Evolutionary conservation across 2,888 invertebrate species (phyloP).

Genomic region (Calliphora vomitoria): DNA sequence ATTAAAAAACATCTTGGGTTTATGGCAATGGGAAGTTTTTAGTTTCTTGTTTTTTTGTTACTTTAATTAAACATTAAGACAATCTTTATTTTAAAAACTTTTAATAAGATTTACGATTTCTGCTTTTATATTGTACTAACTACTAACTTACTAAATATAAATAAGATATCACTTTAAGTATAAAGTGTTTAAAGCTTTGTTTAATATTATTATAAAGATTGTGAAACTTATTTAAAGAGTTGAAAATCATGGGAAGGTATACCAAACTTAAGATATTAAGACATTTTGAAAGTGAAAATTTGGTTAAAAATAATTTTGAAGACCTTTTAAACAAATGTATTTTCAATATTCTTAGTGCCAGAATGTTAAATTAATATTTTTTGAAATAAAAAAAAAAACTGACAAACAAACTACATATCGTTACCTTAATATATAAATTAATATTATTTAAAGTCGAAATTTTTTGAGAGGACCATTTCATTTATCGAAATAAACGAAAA

Average conservation of each 20-base stretch:
- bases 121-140: not conserved
- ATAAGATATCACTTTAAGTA: constrained; percentile 1
- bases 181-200: not conserved
- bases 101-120: constrained; percentile 19
- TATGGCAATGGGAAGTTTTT: constrained; percentile 56
- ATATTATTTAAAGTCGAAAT: no score
- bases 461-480: no score
- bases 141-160: no score
- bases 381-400: not conserved
- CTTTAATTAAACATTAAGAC: constrained; percentile 52
- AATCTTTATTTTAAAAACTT: constrained; percentile 25
- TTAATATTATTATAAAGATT: not conserved
- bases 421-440: no score
- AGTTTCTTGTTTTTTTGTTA: constrained; percentile 27
- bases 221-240: not conserved
- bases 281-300: not conserved
- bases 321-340: no score
- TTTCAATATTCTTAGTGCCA: no score
- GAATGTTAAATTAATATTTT: no score
- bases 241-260: not conserved
- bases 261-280: not conserved
- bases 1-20: constrained; percentile 56
- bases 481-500: no score
- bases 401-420: no score
- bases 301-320: no score